Evolutionary conservation across 2,113 vertebrate species (phyloP), one percentile per base, ranked within the genome.

Genomic region (Crocuta crocuta): DNA sequence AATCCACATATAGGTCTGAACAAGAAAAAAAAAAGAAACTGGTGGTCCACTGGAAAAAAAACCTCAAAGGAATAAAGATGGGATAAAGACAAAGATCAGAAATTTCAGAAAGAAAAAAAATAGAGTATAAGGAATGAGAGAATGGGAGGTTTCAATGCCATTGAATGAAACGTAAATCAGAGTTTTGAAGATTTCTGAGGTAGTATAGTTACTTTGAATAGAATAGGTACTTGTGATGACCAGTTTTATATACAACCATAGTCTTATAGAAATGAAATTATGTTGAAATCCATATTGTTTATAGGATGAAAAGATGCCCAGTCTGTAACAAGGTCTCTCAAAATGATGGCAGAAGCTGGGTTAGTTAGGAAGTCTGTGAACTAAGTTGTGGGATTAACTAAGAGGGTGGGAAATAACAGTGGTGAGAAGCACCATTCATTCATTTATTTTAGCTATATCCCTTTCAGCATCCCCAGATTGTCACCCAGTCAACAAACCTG

Each of bases 231-330:
- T 71, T 24, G 1, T 84, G 53, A 86, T 11, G 10, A 39, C 9
- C 85, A 70, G 13, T 39, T 58, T 78, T 39, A 5, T 19, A 83
- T 35, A 26, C 4, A 87, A 65, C 4, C 24, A 48, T 19, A 63
- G 5, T 15, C 91, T 43, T 55, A 6, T 31, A 53, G 28, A 94
- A 16, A 35, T 79, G 15, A 82, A 82, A 39, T 68, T 16, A 10
- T 66, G 35, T 48, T 45, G 48, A 92, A 43, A 92, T 73, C 91
- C 89, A 50, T 73, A 26, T 33, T 55, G 48, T 90, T 79, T 53
- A 17, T 76, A 48, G 79, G 24, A 43, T 84, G 24, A 89, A 81
- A 61, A 31, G 4, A 80, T 58, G 7, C 0, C 1, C 5, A 19
- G 74, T 74, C 68, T 5, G 6, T 63, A 90, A 16, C 43, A 78